phyloP scores from a whole-genome alignment of 2,888 invertebrate genomes.

The Habrosyne pyritoides region DNA sequence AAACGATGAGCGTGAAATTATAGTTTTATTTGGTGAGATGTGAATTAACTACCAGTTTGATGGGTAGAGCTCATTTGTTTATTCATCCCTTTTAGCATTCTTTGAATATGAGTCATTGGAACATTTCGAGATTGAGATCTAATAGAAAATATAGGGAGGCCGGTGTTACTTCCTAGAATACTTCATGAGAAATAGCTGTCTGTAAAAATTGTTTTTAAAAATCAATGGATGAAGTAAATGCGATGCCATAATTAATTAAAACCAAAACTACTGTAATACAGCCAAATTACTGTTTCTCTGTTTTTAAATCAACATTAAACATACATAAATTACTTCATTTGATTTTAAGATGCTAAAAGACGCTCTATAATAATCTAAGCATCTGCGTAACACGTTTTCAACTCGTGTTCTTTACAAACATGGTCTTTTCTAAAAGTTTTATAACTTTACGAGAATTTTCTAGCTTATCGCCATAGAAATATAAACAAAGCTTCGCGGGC shows the following conservation, averaged over 20 bases:
- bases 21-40: constrained; percentile 16
- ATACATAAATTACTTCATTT: too few relatives aligned
- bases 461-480: constrained; percentile 63
- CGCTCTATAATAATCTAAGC: constrained; percentile 10
- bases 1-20: constrained; percentile 11
- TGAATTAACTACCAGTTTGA: constrained; percentile 13
- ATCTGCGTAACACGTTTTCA: constrained; percentile 50
- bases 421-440: constrained; percentile 46
- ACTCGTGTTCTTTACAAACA: constrained; percentile 51
- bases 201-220: neutral
- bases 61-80: constrained; percentile 25
- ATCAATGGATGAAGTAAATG: too few relatives aligned
- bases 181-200: neutral
- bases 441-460: constrained; percentile 45
- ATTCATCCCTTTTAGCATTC: constrained; percentile 33
- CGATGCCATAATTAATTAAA: too few relatives aligned
- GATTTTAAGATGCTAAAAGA: neutral
- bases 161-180: neutral
- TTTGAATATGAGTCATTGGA: constrained; percentile 33
- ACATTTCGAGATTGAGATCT: neutral
- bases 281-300: too few relatives aligned
- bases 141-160: neutral
- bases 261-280: too few relatives aligned
- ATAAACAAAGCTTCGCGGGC: constrained; percentile 68
- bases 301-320: too few relatives aligned